A percentile compares a stretch with the other conserved stretches of the same genome.
Conservation (phyloP, 2,113 vertebrate genomes). For the Cnemophilus loriae region DNA sequence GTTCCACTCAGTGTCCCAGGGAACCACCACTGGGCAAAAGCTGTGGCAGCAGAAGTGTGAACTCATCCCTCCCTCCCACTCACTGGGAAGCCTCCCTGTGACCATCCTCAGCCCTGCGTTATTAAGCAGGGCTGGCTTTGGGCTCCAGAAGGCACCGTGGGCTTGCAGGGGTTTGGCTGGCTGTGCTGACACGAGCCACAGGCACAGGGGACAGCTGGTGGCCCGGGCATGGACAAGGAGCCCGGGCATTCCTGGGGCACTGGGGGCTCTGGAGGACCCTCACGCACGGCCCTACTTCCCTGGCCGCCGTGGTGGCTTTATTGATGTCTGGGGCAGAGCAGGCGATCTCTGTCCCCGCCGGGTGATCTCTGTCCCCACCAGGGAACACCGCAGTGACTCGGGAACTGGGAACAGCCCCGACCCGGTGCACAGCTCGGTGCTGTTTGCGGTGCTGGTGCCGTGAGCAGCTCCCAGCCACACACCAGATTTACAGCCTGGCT, state of each 20-base stretch:
- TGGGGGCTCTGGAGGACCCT: neutral
- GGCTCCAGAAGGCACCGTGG: neutral
- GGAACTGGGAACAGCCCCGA: neutral
- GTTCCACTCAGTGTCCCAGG: neutral
- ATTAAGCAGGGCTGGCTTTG: neutral
- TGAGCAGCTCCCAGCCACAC: neutral
- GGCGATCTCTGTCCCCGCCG: neutral
- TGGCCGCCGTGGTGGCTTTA: rapidly evolving
- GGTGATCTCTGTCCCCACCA: neutral
- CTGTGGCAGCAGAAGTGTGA: neutral
- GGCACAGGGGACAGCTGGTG: neutral
- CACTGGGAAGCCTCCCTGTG: neutral
- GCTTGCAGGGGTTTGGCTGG: neutral
- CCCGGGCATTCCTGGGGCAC: neutral
- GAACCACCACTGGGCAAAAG: neutral
- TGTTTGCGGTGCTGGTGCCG: neutral
- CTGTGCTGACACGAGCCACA: neutral
- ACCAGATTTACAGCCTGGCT: neutral
- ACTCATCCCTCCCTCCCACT: neutral
- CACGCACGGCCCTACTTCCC: rapidly evolving
- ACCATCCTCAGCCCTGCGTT: neutral
- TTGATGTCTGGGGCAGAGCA: neutral
- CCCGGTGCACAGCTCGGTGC: neutral
- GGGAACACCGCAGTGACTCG: neutral
- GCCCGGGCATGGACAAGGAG: neutral